These are phyloP conservation scores for Toxotes jaculatrix DNA, from an alignment of 2,113 vertebrate species.

Conservation along the genomic window DNA sequence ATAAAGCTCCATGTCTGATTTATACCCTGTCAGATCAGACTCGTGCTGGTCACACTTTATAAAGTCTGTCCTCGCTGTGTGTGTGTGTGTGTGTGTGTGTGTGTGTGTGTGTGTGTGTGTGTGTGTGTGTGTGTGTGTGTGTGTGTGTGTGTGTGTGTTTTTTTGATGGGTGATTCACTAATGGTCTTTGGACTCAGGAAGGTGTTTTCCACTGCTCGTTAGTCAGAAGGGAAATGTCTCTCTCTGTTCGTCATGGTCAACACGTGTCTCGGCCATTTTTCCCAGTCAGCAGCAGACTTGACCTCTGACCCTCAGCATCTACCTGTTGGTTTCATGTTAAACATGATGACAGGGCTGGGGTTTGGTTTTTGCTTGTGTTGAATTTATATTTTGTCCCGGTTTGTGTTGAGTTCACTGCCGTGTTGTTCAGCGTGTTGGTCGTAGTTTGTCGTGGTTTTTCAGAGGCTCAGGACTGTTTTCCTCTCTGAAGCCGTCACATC, in stretches of 20 bases:
- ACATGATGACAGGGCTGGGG: too few relatives aligned
- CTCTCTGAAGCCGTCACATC: too few relatives aligned
- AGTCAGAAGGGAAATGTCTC: neutral
- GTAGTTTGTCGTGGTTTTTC: too few relatives aligned
- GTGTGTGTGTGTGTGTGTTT: neutral
- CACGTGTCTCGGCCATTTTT: neutral
- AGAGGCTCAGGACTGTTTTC: too few relatives aligned
- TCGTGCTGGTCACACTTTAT: slow-evolving; percentile 3
- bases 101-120: neutral
- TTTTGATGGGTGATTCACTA: slow-evolving; percentile 19
- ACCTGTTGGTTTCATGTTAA: too few relatives aligned
- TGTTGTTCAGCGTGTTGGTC: too few relatives aligned
- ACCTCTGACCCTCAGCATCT: neutral
- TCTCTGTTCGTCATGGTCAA: slow-evolving; percentile 7
- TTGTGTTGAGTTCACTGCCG: too few relatives aligned
- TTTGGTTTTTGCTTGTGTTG: too few relatives aligned
- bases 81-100: neutral
- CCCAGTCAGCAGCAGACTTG: neutral
- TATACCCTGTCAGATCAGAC: neutral
- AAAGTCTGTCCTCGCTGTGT: neutral
- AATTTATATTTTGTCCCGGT: too few relatives aligned
- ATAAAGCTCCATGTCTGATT: neutral
- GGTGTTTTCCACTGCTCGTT: slow-evolving; percentile 33
- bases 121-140: neutral
- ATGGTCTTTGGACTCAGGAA: neutral